These are phyloP conservation scores for Chloropsis cyanopogon DNA, from an alignment of 2,113 vertebrate species.

Conservation along the genomic window DNA sequence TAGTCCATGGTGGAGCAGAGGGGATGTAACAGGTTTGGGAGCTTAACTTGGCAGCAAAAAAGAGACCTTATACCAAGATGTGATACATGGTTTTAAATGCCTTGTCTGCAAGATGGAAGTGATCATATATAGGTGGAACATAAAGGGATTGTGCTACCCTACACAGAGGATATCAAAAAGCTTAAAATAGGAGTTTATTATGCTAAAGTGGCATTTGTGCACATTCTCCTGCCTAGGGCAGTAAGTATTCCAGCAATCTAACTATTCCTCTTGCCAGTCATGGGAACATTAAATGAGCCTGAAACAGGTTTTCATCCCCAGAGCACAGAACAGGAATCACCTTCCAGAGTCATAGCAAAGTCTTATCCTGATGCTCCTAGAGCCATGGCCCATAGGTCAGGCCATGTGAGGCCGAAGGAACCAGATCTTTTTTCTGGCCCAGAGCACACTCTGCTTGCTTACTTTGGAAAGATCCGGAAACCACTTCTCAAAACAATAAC, in stretches of 20 bases:
- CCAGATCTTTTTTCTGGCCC: neutral
- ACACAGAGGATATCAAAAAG: neutral
- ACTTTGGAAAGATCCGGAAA: neutral
- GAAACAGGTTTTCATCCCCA: neutral
- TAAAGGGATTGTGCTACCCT: neutral
- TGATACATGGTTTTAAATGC: neutral
- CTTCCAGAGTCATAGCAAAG: neutral
- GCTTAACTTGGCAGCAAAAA: neutral
- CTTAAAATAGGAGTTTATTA: neutral
- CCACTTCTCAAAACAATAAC: neutral
- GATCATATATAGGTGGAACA: neutral
- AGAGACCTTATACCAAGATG: neutral
- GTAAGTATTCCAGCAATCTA: neutral
- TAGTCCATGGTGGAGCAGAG: neutral
- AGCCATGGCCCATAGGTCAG: neutral
- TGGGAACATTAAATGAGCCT: fast-evolving
- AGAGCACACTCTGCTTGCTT: neutral
- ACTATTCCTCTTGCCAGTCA: neutral
- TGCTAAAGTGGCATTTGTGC: neutral
- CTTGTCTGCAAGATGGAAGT: neutral
- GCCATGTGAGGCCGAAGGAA: fast-evolving
- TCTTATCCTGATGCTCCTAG: neutral
- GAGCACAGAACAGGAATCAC: neutral
- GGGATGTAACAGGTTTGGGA: neutral
- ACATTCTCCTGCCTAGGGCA: neutral